These are phyloP conservation scores for Osedax frankpressi DNA, from an alignment of 2,888 invertebrate species.

Conservation along the genomic window DNA sequence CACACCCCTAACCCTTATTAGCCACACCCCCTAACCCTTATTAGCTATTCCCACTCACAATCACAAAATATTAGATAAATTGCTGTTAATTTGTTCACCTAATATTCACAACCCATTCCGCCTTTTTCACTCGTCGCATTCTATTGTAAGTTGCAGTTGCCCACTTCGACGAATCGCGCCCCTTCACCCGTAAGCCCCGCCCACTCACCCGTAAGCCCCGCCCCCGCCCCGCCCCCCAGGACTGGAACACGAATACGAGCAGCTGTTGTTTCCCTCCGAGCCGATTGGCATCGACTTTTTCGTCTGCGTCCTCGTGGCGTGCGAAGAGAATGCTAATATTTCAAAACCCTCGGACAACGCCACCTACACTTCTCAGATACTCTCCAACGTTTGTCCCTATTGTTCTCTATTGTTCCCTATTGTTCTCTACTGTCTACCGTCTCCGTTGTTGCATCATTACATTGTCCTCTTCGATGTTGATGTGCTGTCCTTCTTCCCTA, in stretches of 20 bases:
- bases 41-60: too few species aligned
- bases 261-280: constrained; percentile 69
- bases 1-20: neutral
- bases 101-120: too few species aligned
- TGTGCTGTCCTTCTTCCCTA: too few species aligned
- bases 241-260: constrained; percentile 85
- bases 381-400: neutral
- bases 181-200: too few species aligned
- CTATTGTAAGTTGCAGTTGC: too few species aligned
- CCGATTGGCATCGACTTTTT: constrained; percentile 85
- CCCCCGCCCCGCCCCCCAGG: constrained; percentile 48
- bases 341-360: neutral
- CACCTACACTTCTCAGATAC: neutral
- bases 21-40: neutral
- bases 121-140: too few species aligned
- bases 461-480: too few species aligned
- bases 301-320: constrained; percentile 24
- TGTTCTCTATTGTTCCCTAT: too few species aligned
- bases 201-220: neutral
- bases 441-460: constrained; percentile 58
- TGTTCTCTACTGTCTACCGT: constrained; percentile 86
- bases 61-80: too few species aligned
- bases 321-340: neutral
- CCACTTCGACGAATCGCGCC: too few species aligned
- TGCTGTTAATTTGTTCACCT: too few species aligned